phyloP scores from a whole-genome alignment of 2,797 vertebrate species.

The Pitangus sulphuratus region DNA sequence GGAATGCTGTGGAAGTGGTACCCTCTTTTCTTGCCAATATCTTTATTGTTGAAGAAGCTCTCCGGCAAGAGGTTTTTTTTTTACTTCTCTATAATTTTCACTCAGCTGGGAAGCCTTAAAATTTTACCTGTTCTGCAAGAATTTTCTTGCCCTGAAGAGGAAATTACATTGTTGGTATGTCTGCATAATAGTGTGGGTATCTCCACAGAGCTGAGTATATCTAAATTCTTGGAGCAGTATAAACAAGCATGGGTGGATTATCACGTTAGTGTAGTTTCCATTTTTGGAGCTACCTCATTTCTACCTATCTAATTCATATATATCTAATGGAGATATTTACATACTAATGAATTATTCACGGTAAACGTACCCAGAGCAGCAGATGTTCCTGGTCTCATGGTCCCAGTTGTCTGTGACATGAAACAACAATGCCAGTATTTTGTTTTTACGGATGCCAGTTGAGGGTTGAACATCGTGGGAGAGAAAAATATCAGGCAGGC shows the following conservation, averaged over 20 bases:
- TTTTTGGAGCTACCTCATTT: constrained; percentile 29
- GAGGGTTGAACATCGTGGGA: not conserved
- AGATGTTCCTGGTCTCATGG: not conserved
- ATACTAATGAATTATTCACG: constrained; percentile 15
- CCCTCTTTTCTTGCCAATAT: not conserved
- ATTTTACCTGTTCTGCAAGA: not conserved
- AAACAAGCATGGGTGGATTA: constrained; percentile 28
- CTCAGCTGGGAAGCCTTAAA: not conserved
- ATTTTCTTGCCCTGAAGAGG: not conserved
- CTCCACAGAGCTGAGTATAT: not conserved
- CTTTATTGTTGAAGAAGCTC: not conserved
- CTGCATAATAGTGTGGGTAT: not conserved
- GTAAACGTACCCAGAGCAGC: not conserved
- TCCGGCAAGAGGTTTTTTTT: not conserved
- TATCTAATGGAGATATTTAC: constrained; percentile 23
- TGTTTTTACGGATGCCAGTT: not conserved
- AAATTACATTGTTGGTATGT: not conserved
- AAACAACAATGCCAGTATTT: not conserved
- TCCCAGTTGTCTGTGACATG: not conserved
- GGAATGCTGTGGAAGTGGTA: not conserved
- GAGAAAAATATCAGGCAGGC: not conserved
- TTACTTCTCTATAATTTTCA: not conserved
- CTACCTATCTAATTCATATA: not conserved
- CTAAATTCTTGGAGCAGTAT: not conserved
- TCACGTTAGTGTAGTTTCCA: constrained; percentile 24